phyloP scores from a whole-genome alignment of 2,888 invertebrate species.

The Podabrus alpinus region DNA sequence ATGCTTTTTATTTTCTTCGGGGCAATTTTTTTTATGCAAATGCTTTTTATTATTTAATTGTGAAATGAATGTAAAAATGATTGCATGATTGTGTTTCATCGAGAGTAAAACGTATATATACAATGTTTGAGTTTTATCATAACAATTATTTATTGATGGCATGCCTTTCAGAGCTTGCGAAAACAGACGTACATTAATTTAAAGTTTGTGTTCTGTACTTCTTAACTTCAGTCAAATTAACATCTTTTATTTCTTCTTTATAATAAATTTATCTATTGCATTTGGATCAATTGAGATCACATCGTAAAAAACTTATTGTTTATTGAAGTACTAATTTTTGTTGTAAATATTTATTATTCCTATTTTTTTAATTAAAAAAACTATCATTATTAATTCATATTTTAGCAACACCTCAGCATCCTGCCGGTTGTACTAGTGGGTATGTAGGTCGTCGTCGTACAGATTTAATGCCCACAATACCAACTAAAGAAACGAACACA shows the following conservation, averaged over 20 bases:
- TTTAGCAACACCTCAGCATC: slow-evolving; percentile 52
- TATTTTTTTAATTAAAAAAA: background rate
- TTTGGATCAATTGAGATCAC: background rate
- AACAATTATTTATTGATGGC: background rate
- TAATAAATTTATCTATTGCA: background rate
- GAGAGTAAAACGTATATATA: background rate
- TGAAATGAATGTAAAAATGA: background rate
- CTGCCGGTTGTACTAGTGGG: slow-evolving; percentile 71
- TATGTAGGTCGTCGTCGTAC: slow-evolving; percentile 82
- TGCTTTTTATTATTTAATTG: background rate
- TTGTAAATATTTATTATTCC: background rate
- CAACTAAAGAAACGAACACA: slow-evolving; percentile 67
- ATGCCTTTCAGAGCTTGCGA: background rate
- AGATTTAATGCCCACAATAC: slow-evolving; percentile 88
- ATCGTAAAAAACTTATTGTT: background rate
- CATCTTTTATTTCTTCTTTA: background rate
- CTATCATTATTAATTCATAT: slow-evolving; percentile 16
- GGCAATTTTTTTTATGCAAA: background rate
- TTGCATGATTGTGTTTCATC: background rate
- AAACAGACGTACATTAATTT: background rate
- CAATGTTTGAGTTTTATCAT: background rate
- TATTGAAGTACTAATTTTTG: background rate
- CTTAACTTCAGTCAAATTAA: background rate
- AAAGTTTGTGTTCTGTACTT: background rate
- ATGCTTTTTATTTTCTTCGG: slow-evolving; percentile 2